A percentile compares a stretch with the other conserved stretches of the same genome.
Conservation (phyloP, 1,140 invertebrate species). For the Nylanderia fulva region DNA sequence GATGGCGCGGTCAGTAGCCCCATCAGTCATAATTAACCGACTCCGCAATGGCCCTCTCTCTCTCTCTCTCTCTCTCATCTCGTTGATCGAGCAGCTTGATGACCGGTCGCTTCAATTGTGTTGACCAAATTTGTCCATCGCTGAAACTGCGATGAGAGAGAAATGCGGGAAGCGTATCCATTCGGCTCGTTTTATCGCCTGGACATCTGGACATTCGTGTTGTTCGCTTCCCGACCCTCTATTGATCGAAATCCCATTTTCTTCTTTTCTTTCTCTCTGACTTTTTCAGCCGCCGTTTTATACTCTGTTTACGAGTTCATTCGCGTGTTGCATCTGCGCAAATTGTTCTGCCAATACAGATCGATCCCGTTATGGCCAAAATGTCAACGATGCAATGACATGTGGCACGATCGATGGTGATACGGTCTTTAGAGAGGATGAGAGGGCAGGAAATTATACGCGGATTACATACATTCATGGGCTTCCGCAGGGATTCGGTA, state of each 20-base stretch:
- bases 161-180: slow-evolving; percentile 21
- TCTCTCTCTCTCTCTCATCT: no score
- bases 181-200: neutral
- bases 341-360: neutral
- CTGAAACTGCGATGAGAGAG: neutral
- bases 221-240: slow-evolving; percentile 11
- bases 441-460: neutral
- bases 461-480: neutral
- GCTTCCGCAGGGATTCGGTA: no score
- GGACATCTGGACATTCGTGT: neutral
- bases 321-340: neutral
- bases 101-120: neutral
- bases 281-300: slow-evolving; percentile 1
- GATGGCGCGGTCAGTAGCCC: slow-evolving; percentile 50
- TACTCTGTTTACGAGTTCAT: neutral
- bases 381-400: slow-evolving; percentile 4
- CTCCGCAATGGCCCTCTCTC: neutral
- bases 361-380: neutral
- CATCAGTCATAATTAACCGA: slow-evolving; percentile 33
- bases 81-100: neutral
- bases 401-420: neutral
- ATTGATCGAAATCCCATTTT: neutral
- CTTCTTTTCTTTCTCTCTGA: neutral
- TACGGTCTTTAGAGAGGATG: neutral
- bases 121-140: slow-evolving; percentile 6